Evolutionary conservation across 2,113 vertebrate genomes (phyloP), one percentile per base, ranked within the genome.

Genomic region (Neodon shergylaensis): DNA sequence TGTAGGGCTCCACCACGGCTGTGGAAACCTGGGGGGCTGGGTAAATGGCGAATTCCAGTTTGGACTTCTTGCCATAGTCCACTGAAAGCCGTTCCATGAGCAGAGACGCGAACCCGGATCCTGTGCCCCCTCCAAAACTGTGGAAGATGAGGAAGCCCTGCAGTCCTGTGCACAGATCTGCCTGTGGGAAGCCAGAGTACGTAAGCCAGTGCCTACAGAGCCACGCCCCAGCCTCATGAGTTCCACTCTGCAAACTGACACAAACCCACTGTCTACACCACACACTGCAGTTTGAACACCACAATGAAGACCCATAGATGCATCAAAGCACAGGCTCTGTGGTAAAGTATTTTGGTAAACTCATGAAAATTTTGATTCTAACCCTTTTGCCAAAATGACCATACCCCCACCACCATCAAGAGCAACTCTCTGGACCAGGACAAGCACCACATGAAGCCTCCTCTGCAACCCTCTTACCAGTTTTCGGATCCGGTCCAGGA

Each of bases 101-200:
- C 84, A 87, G 65, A n/a, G 65, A 87, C 8, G 84, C 84, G 2
- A 87, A 87, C 65, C 84, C 85, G 17, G 85, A 87, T 0, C 85
- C 85, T 5, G 85, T 87, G 33, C 85, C 84, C 2, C 66, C 85
- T 52, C 85, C 85, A 24, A 87, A 72, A 66, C 66, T 72, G 85
- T 72, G 85, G 85, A 72, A 87, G 66, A 87, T 87, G 85, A 87
- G 85, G 85, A 87, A 87, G 21, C 85, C 85, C 66, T 87, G 85
- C 36, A 87, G 85, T 2, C 66, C 47, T 4, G 85, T 87, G 85
- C 85, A 87, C 66, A 72, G 85, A 7, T 87, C 66, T 4, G 85
- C 85, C 66, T 87, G 66, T n/a, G 47, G 1, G 21, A 70, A n/a
- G 54, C 19, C 82, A 84, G 82, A 73, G 6, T 0, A 17, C 0